Base-by-base conservation (phyloP, 2,888 invertebrate species). In the Ryuthela nishihirai region DNA sequence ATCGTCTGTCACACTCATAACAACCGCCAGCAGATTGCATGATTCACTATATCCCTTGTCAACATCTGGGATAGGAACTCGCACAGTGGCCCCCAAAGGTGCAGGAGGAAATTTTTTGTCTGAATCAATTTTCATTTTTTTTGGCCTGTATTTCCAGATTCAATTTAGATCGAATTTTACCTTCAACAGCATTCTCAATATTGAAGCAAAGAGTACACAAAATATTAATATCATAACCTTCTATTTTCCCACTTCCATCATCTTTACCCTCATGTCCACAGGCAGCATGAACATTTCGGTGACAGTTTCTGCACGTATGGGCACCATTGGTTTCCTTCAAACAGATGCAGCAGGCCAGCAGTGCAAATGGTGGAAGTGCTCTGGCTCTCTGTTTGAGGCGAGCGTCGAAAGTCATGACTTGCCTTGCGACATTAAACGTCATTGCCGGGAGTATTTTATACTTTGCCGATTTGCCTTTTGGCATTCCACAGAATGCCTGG, bases 11-110 rank as follows among this genome's bases (percentile, higher is more conserved):
- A 43, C 15, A 17, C 43, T 43, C 15, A 29, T 32, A 18, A 43
- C 43, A 43, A 29, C 32, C 29, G 43, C 43, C 43, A 43, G 18
- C 32, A 43, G 17, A 25, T 43, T 43, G 43, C 43, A 10, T 15
- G 43, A 43, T 18, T 43, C 26, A 43, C 43, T 6, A 12, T 32
- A 18, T 29, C 29, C 43, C 43, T 29, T 43, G 32, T 43, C 43
- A 21, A 29, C 26, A 32, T 43, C 26, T 15, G 15, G 26, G 29
- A 29, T 43, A 43, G 4, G 43, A 43, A 43, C 32, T 26, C 29
- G 26, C 43, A 43, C 26, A 43, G 26, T 43, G 18, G 43, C 43
- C 18, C 29, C 29, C 20, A 43, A 43, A 32, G 43, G 18, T 15
- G 29, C 29, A 43, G 29, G 26, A 29, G 32, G 26, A 29, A 43